Evolutionary conservation across 2,888 invertebrate genomes (phyloP).

Genomic region (Digitonthophagus gazella): DNA sequence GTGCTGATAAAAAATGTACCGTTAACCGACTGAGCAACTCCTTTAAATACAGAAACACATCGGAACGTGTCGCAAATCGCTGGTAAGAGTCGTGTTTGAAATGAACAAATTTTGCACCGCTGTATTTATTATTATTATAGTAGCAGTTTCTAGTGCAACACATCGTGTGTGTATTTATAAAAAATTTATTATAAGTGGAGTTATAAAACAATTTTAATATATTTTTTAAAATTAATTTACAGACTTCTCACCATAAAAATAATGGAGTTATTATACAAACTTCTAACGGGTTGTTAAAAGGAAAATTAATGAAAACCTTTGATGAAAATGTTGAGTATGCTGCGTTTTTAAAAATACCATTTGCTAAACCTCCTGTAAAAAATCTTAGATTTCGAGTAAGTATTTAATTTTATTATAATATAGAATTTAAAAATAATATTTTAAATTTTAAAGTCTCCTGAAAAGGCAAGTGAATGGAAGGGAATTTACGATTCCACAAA

Average conservation of each 20-base stretch:
- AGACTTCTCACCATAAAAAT: not conserved
- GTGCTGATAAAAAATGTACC: not conserved
- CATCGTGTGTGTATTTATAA: not conserved
- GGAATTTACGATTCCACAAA: not conserved
- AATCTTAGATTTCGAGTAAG: constrained; percentile 4
- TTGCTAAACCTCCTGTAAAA: constrained; percentile 1
- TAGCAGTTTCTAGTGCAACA: not conserved
- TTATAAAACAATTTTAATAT: no score
- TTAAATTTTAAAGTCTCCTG: not conserved
- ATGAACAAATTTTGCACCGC: not conserved
- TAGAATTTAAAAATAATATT: not conserved
- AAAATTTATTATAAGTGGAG: no score
- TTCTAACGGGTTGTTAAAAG: not conserved
- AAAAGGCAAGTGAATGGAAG: not conserved
- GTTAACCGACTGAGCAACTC: no score
- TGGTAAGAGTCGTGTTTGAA: not conserved
- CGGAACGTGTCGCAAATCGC: not conserved
- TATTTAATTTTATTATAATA: not conserved
- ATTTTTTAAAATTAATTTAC: no score
- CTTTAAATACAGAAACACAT: not conserved
- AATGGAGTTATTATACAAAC: constrained; percentile 3
- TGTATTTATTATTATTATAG: not conserved
- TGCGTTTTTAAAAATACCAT: not conserved
- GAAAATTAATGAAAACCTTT: not conserved
- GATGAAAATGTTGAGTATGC: not conserved